Evolutionary conservation across 2,888 invertebrate species (phyloP), one percentile per base, ranked within the genome.

Genomic region (Agrochola lota): DNA sequence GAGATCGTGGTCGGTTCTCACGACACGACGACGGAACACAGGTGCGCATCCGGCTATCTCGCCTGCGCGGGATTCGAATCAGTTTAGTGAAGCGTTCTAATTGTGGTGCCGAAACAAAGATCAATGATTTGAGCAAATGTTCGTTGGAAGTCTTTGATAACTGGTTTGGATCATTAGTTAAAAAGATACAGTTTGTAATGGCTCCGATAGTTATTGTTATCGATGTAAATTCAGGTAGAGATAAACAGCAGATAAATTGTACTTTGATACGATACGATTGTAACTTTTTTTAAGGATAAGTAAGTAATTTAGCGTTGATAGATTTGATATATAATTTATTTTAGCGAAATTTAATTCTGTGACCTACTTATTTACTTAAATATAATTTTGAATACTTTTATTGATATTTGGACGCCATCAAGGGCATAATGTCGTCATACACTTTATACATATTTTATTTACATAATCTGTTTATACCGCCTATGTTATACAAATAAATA

Each of bases 41-140:
- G 96, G 96, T 96, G 96, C 94, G 95, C 96, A 96, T 96, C 96
- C 96, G 96, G 95, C 94, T 94, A 95, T 95, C 95, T 95, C 91
- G 89, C 88, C 88, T 89, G 87, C 90, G 86, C 87, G 88, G 91
- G 93, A 93, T 94, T 94, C 90, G 92, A 94, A 93, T 93, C 92
- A 90, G 92, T 93, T 92, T 91, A 89, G 91, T 92, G 91, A 92
- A 91, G 89, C 92, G 90, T 91, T 93, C 92, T 94, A 94, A 94
- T 94, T 93, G 92, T 91, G 89, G 85, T 89, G 82, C 83, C 88
- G 85, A 94, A 92, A 94, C 92, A 93, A 93, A 90, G 85, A 83
- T 84, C 72, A 84, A 76, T 73, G 81, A 78, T 82, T 85, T 81
- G 81, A 80, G 78, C 76, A 81, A 84, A 80, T 75, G 73, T 77